Evolutionary conservation across 2,797 vertebrate species (phyloP).

Genomic region (Oreortyx pictus): DNA sequence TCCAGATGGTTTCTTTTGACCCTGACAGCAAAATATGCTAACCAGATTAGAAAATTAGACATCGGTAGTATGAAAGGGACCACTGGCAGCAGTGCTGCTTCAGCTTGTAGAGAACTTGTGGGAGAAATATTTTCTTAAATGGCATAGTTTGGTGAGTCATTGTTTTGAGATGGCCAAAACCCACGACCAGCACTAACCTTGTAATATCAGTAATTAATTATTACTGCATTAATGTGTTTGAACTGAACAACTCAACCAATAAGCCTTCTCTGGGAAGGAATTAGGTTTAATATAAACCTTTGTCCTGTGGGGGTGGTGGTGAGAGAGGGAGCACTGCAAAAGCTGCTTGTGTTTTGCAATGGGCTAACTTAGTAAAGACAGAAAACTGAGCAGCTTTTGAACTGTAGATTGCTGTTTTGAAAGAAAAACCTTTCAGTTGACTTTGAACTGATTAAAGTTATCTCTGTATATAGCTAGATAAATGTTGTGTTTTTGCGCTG

Average conservation of each 20-base stretch:
- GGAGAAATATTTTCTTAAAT: background rate
- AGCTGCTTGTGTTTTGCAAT: background rate
- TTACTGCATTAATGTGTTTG: background rate
- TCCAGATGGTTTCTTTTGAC: conserved; percentile 65
- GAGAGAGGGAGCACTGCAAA: background rate
- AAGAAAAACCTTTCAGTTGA: background rate
- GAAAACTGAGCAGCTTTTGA: background rate
- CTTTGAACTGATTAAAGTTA: background rate
- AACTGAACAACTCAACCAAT: background rate
- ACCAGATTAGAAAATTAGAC: conserved; percentile 47
- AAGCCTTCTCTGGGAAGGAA: background rate
- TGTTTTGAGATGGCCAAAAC: background rate
- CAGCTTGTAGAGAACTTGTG: background rate
- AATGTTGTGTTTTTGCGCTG: background rate
- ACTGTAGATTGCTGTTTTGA: background rate
- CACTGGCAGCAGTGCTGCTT: background rate
- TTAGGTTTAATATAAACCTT: background rate
- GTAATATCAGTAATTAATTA: background rate
- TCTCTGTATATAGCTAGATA: too few species aligned
- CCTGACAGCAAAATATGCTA: conserved; percentile 56
- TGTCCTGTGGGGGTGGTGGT: background rate
- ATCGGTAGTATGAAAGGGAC: background rate
- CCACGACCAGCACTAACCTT: background rate
- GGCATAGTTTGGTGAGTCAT: background rate
- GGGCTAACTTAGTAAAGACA: too few species aligned